Conservation (phyloP, 1,140 invertebrate genomes). For the Drosophila ambigua region DNA sequence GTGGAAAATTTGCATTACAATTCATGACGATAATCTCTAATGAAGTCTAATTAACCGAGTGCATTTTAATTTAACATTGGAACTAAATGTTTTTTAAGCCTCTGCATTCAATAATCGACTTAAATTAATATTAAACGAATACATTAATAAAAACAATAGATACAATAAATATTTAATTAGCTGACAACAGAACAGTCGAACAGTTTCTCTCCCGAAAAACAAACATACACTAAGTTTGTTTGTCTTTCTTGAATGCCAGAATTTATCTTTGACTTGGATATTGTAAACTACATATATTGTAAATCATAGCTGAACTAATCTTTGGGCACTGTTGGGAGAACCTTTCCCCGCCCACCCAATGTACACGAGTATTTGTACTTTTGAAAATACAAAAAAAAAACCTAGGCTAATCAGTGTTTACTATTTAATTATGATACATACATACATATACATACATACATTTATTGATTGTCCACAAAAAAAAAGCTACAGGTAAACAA, state of each 20-base stretch:
- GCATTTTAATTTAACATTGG: slow-evolving; percentile 34
- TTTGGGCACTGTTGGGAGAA: slow-evolving; percentile 8
- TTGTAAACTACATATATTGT: neutral
- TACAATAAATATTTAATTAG: too few relatives aligned
- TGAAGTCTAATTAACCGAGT: slow-evolving; percentile 44
- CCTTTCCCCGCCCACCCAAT: neutral
- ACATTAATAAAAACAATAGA: slow-evolving; percentile 17
- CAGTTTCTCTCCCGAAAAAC: slow-evolving; percentile 10
- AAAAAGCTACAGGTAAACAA: slow-evolving; percentile 36
- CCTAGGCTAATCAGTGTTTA: slow-evolving; percentile 27
- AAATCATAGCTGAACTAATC: slow-evolving; percentile 27
- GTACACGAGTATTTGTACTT: slow-evolving; percentile 30
- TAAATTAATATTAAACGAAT: slow-evolving; percentile 41
- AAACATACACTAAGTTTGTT: slow-evolving; percentile 6
- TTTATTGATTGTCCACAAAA: slow-evolving; percentile 43
- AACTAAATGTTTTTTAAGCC: slow-evolving; percentile 38
- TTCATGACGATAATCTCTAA: slow-evolving; percentile 44
- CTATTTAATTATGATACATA: slow-evolving; percentile 14
- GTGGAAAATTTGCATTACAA: slow-evolving; percentile 39
- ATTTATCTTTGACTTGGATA: slow-evolving; percentile 36
- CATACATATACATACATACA: slow-evolving; percentile 4
- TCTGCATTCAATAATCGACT: slow-evolving; percentile 30
- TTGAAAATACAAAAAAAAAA: slow-evolving; percentile 19
- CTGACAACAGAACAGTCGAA: neutral
- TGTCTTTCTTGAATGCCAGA: slow-evolving; percentile 4